Conservation (phyloP, 2,113 vertebrate species). For the Budorcas taxicolor region DNA sequence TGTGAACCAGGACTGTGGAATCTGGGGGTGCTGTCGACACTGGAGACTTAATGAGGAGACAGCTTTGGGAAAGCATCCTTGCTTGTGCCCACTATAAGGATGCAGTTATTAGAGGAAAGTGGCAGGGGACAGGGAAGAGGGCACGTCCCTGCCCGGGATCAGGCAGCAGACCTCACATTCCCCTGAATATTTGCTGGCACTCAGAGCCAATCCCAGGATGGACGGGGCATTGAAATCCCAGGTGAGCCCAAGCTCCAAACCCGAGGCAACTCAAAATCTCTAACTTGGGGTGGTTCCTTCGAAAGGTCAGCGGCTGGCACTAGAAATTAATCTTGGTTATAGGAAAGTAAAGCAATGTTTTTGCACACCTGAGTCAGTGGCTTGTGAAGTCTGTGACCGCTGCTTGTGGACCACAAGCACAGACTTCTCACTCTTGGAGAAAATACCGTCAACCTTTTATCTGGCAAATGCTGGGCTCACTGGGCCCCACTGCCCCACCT, state of each 20-base stretch:
- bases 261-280: background rate
- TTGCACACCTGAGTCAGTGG: background rate
- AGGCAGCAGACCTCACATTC: background rate
- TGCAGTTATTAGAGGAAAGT: background rate
- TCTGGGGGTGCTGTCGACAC: background rate
- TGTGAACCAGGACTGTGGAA: background rate
- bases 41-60: background rate
- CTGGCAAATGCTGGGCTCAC: background rate
- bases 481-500: background rate
- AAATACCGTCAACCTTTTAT: background rate
- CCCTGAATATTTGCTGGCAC: too few species aligned
- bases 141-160: accelerated
- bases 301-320: background rate
- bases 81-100: background rate
- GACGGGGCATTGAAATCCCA: background rate
- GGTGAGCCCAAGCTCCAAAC: background rate
- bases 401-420: background rate
- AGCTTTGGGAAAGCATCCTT: background rate
- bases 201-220: background rate
- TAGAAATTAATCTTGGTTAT: background rate
- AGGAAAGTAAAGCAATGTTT: background rate
- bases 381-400: background rate
- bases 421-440: background rate
- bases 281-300: background rate
- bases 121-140: background rate